Evolutionary conservation across 2,888 invertebrate species (phyloP).

Genomic region (Conomelus anceps): DNA sequence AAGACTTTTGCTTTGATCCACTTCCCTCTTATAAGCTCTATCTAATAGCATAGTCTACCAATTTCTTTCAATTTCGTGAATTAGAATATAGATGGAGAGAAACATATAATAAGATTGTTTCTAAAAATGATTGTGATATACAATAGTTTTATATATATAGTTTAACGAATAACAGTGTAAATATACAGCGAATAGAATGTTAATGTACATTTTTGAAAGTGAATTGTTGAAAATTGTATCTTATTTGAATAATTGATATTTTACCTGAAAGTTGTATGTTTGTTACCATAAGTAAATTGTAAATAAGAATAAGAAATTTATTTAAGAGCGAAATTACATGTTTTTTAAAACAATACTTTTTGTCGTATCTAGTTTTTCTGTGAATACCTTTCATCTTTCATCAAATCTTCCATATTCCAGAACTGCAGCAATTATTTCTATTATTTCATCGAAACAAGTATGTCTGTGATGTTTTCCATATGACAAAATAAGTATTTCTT

Average conservation of each 20-base stretch:
- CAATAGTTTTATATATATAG: neutral
- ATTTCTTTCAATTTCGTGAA: neutral
- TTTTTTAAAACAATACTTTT: neutral
- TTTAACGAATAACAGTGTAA: neutral
- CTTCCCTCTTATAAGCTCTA: neutral
- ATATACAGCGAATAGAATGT: neutral
- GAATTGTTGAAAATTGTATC: neutral
- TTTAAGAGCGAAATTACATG: neutral
- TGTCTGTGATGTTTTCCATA: too few relatives aligned
- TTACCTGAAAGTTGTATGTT: neutral
- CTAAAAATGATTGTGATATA: neutral
- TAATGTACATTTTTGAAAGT: neutral
- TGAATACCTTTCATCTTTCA: neutral
- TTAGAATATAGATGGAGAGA: neutral
- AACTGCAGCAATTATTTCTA: too few relatives aligned
- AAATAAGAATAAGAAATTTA: neutral
- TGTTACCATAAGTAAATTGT: neutral
- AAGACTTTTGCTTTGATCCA: neutral
- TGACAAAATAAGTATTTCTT: too few relatives aligned
- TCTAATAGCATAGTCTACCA: neutral
- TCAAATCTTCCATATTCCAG: too few relatives aligned
- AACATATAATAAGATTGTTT: neutral
- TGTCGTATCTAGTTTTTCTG: neutral
- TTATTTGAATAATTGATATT: neutral
- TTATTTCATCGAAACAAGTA: too few relatives aligned